Evolutionary conservation across 2,888 invertebrate genomes (phyloP), one percentile per base, ranked within the genome.

Genomic region (Deladenus siricidicola): DNA sequence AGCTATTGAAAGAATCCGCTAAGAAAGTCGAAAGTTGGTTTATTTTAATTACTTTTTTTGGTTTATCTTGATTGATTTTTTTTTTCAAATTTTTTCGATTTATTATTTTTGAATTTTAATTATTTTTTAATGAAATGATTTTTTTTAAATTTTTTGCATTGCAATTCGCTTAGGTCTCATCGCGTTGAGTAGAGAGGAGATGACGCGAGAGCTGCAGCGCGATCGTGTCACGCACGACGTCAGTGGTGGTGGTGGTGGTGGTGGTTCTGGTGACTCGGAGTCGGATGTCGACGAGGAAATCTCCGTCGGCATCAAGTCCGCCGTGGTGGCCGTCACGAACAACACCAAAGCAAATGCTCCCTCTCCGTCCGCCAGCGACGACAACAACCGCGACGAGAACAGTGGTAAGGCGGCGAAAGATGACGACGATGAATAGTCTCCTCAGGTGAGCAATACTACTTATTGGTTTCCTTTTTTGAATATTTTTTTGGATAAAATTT

Each of bases 1-100:
- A 86, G 67, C 84, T 86, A 62, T 80, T 88, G 53, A 83, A 82
- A 23, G 84, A 85, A 29, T 86, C 86, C 70, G 85, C 85, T 80
- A 64, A 71, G 34, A 65, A 66, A n/a, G 66, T 76, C 21, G 73
- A 76, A 8, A 62, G 74, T 75, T 43, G 57, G 65, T 47, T 17
- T 34, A 24, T n/a, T 2, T 53, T 51, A 6, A 3, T 26, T 3
- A 6, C 17, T 28, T 14, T 23, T 44, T 56, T 39, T 8, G 14
- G 4, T 26, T 8, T 24, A 19, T 49, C 28, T n/a, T n/a, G n/a
- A n/a, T n/a, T n/a, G n/a, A n/a, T n/a, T n/a, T n/a, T 1, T 8
- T 17, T 29, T 21, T 19, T 24, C 17, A 2, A 17, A 44, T 48
- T 53, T n/a, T 6, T n/a, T 52, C 2, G 14, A 26, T n/a, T 19